phyloP scores from a whole-genome alignment of 2,797 vertebrate genomes.

The Prionace glauca region DNA sequence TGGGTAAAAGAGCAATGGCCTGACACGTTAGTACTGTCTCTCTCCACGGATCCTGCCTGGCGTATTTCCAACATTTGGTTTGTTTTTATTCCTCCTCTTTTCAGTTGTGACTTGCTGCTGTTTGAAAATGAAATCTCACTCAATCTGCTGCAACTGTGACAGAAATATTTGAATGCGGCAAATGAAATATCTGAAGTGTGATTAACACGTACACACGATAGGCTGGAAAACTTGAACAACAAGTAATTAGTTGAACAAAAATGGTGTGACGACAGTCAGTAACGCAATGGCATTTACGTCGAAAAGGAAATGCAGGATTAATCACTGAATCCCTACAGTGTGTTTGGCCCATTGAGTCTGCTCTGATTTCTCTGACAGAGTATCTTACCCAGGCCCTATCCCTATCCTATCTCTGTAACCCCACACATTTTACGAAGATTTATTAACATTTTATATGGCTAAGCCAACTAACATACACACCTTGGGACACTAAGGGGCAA shows the following conservation, averaged over 20 bases:
- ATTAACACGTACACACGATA: neutral
- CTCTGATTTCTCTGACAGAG: too few relatives aligned
- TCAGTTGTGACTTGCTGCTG: neutral
- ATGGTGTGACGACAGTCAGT: neutral
- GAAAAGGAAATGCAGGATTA: neutral
- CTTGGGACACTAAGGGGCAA: too few relatives aligned
- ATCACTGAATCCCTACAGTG: too few relatives aligned
- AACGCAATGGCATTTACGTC: neutral
- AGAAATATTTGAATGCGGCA: neutral
- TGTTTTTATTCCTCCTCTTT: neutral
- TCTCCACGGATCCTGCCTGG: neutral
- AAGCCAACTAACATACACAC: too few relatives aligned
- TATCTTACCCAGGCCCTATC: too few relatives aligned
- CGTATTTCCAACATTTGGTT: neutral
- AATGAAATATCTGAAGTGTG: neutral
- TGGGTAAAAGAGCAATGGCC: neutral
- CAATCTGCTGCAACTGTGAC: neutral
- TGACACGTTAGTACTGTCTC: neutral
- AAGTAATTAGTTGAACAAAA: neutral
- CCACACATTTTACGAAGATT: too few relatives aligned
- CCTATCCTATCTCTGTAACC: too few relatives aligned
- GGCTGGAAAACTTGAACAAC: neutral
- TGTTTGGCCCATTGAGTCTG: too few relatives aligned
- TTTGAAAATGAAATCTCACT: neutral
- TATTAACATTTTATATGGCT: too few relatives aligned